Percentiles rank a stretch among this genome's conserved stretches.
Conservation (phyloP, 2,888 invertebrate genomes). For the Ophonus ardosiacus region DNA sequence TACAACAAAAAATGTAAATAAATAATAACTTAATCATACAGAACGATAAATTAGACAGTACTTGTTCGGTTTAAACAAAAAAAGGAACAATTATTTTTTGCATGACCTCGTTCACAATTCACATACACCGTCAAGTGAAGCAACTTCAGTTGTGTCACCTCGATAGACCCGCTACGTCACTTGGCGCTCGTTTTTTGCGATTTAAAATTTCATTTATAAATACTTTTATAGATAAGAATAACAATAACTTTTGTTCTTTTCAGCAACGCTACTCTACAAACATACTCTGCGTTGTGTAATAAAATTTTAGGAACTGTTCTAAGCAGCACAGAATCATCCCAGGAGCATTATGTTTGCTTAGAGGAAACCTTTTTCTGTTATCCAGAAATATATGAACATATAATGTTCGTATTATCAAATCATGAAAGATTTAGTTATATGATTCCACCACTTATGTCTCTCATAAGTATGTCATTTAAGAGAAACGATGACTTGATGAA, state of each 20-base stretch:
- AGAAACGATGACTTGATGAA: constrained; percentile 11
- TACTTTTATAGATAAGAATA: too few relatives aligned
- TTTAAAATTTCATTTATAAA: too few relatives aligned
- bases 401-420: not conserved
- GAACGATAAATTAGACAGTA: too few relatives aligned
- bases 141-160: too few relatives aligned
- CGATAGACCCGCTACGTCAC: too few relatives aligned
- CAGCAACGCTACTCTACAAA: constrained; percentile 53
- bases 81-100: too few relatives aligned
- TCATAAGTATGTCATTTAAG: constrained; percentile 13
- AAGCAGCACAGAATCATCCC: not conserved
- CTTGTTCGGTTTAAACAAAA: too few relatives aligned
- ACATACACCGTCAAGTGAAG: too few relatives aligned
- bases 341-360: constrained; percentile 3
- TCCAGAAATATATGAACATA: not conserved
- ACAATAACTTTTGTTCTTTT: not conserved
- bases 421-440: not conserved
- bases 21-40: too few relatives aligned
- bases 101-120: too few relatives aligned
- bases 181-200: too few relatives aligned
- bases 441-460: constrained; percentile 29
- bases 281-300: constrained; percentile 17
- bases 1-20: too few relatives aligned
- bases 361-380: constrained; percentile 45
- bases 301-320: constrained; percentile 14